phyloP scores from a whole-genome alignment of 2,797 vertebrate species.

The Diplodus sargus region DNA sequence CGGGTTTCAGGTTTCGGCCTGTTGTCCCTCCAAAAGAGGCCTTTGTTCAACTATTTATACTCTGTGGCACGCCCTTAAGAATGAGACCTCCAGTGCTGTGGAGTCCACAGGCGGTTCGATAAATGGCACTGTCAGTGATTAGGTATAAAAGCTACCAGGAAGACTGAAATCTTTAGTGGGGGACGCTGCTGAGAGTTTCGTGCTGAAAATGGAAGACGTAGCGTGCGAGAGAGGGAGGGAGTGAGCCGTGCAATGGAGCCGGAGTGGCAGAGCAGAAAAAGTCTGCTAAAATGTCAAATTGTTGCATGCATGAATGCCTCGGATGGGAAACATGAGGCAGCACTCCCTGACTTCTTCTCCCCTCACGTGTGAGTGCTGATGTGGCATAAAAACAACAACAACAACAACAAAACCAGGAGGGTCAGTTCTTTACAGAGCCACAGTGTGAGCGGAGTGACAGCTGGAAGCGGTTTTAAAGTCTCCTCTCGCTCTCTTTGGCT shows the following conservation, averaged over 20 bases:
- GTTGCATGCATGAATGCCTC: conserved; percentile 5
- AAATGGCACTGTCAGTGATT: conserved; percentile 24
- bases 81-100: conserved; percentile 5
- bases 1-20: conserved; percentile 68
- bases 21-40: conserved; percentile 50
- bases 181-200: conserved; percentile 5
- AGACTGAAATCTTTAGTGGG: conserved; percentile 49
- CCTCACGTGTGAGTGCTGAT: not conserved
- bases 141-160: conserved; percentile 34
- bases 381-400: conserved; percentile 30
- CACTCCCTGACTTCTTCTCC: not conserved
- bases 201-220: conserved; percentile 53
- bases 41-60: conserved; percentile 76
- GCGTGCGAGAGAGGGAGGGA: not conserved
- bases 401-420: not conserved
- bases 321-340: not conserved
- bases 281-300: conserved; percentile 17
- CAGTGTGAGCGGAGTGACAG: conserved; percentile 44
- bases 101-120: not conserved
- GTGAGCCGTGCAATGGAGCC: conserved; percentile 18
- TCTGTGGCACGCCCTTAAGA: conserved; percentile 25
- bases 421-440: conserved; percentile 15
- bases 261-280: conserved; percentile 16
- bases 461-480: conserved; percentile 48
- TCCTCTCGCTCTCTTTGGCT: conserved; percentile 52